These are phyloP conservation scores for Cydia splendana DNA, from an alignment of 1,140 invertebrate genomes.

Conservation along the genomic window DNA sequence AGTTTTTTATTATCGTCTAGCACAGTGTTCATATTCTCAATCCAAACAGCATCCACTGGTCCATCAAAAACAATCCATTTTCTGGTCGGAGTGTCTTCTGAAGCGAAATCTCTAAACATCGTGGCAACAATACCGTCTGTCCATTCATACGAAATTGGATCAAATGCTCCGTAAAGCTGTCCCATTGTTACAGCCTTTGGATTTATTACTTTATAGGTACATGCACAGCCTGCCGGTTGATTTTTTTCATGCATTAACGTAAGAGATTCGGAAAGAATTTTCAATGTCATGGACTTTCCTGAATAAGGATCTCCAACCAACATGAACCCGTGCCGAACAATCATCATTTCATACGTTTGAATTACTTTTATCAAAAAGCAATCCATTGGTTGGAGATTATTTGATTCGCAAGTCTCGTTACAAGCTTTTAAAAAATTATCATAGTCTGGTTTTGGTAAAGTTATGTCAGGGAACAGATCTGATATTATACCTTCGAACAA, in stretches of 20 bases:
- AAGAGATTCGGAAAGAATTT: constrained; percentile 87
- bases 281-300: constrained; percentile 88
- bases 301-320: constrained; percentile 94
- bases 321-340: constrained; percentile 96
- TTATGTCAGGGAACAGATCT: constrained; percentile 93
- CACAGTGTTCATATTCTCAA: constrained; percentile 97
- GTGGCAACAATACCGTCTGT: constrained; percentile 91
- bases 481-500: constrained; percentile 95
- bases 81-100: constrained; percentile 83
- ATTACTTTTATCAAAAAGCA: constrained; percentile 89
- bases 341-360: constrained; percentile 95
- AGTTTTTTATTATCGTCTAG: constrained; percentile 97
- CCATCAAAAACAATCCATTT: constrained; percentile 95
- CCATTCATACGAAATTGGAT: constrained; percentile 95
- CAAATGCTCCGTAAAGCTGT: constrained; percentile 94
- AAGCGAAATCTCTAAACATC: constrained; percentile 86
- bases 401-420: constrained; percentile 80
- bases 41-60: constrained; percentile 97
- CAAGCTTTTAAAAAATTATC: constrained; percentile 81
- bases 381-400: constrained; percentile 87
- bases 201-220: constrained; percentile 89
- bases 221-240: constrained; percentile 82
- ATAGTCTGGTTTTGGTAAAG: constrained; percentile 88
- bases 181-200: constrained; percentile 95
- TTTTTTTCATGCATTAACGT: constrained; percentile 83